Evolutionary conservation across 2,113 vertebrate species (phyloP), one percentile per base, ranked within the genome.

Genomic region (Bolborhynchus lineola): DNA sequence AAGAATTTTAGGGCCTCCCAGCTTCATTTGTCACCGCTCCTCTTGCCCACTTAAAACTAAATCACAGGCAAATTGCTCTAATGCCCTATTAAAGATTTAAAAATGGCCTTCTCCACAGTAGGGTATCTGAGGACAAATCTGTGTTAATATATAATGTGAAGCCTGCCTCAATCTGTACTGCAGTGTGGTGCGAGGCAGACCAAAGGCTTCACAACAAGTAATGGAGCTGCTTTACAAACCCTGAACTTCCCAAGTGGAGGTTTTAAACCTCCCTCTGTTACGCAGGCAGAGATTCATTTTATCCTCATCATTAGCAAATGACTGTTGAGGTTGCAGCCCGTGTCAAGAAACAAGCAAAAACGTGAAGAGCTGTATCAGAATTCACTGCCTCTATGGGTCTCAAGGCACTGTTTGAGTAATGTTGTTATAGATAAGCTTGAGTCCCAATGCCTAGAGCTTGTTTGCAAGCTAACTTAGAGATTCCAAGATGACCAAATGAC

Each of bases 41-140:
- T 81, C 78, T 69, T 88, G 62, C 90, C 95, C 94, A 95, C 95
- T 96, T 96, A 92, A 91, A 95, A 86, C 60, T 46, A 47, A 94
- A 95, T 93, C 96, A 37, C 92, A 95, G 90, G 85, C 95, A 86
- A 96, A 94, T 89, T 96, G 91, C 96, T 97, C 91, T 92, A 94
- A 96, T 80, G 83, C 57, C 86, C 83, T 71, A 82, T 92, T 93
- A 95, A 91, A 96, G 95, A 95, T 88, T 82, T 74, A 49, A 71
- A 96, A 93, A 91, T 6, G 74, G 83, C 20, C 84, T 87, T 96
- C 92, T 92, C 70, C 42, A 21, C 65, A 64, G 83, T 6, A 82
- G 95, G 92, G 74, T 59, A 87, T 92, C 65, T 91, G 77, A 95
- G 93, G 92, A 94, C 95, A 95, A 67, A 82, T 53, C 86, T 29